Evolutionary conservation across 2,888 invertebrate genomes (phyloP).

Genomic region (Drosophila borealis): DNA sequence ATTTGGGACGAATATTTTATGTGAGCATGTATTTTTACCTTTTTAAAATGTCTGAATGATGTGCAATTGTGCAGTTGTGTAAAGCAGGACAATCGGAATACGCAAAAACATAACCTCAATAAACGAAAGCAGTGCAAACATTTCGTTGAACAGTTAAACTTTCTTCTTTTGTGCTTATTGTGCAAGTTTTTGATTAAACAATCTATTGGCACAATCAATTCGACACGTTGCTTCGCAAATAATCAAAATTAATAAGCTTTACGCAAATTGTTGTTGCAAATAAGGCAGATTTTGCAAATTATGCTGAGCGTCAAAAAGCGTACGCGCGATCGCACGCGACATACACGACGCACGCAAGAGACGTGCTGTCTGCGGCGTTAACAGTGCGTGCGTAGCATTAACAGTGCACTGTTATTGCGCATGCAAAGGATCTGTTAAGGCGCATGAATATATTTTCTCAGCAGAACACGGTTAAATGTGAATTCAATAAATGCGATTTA

Average conservation of each 20-base stretch:
- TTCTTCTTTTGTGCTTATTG: constrained; percentile 1
- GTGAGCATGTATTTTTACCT: too few relatives aligned
- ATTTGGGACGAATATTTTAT: too few relatives aligned
- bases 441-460: constrained; percentile 9
- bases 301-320: constrained; percentile 15
- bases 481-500: constrained; percentile 58
- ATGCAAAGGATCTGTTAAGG: neutral
- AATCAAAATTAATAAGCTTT: constrained; percentile 7
- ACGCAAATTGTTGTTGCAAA: constrained; percentile 12
- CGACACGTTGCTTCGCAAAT: constrained; percentile 8
- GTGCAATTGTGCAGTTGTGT: too few relatives aligned
- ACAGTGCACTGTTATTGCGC: constrained; percentile 35
- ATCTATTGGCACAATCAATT: constrained; percentile 12
- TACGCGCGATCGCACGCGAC: constrained; percentile 33
- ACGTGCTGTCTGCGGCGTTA: constrained; percentile 46
- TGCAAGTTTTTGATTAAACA: constrained; percentile 16
- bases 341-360: constrained; percentile 2
- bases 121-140: constrained; percentile 1
- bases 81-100: neutral
- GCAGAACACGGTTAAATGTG: constrained; percentile 33
- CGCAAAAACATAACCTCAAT: constrained; percentile 6
- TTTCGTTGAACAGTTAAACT: neutral
- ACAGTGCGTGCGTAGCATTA: constrained; percentile 27
- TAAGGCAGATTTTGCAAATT: constrained; percentile 16
- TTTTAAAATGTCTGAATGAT: too few relatives aligned